Evolutionary conservation across 2,113 vertebrate species (phyloP).

Genomic region (Pluvialis apricaria): DNA sequence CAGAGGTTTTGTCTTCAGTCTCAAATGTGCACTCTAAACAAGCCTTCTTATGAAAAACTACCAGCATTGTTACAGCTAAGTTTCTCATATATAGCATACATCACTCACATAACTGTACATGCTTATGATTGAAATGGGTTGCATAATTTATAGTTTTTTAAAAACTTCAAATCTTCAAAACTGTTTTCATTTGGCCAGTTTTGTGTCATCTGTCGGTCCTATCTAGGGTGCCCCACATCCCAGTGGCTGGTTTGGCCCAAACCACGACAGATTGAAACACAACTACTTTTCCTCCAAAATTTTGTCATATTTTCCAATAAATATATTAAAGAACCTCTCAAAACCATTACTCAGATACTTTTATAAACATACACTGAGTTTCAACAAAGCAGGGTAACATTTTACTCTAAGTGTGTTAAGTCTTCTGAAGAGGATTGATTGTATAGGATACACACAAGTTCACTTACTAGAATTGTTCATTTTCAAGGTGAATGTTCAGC

Average conservation of each 20-base stretch:
- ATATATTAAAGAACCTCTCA: neutral
- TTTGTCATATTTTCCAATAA: neutral
- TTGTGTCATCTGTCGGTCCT: too few relatives aligned
- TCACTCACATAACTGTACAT: neutral
- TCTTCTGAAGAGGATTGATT: neutral
- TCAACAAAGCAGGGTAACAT: neutral
- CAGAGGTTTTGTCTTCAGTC: neutral
- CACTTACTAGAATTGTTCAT: neutral
- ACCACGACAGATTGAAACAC: neutral
- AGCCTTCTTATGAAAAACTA: neutral
- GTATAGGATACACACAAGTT: neutral
- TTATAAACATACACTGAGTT: neutral
- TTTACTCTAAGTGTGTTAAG: neutral
- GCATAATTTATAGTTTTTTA: neutral
- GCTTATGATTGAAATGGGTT: neutral
- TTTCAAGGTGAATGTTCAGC: constrained; percentile 57
- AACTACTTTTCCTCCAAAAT: neutral
- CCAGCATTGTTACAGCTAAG: neutral
- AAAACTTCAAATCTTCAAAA: neutral
- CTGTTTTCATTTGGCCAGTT: neutral
- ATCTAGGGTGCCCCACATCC: too few relatives aligned
- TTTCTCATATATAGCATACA: neutral
- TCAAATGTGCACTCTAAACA: neutral
- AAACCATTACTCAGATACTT: neutral
- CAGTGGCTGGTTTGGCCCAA: too few relatives aligned